Percentiles rank a stretch among this genome's conserved stretches.
These are phyloP conservation scores for Malthinus seriepunctatus DNA, from an alignment of 2,888 invertebrate genomes.

Conservation along the genomic window DNA sequence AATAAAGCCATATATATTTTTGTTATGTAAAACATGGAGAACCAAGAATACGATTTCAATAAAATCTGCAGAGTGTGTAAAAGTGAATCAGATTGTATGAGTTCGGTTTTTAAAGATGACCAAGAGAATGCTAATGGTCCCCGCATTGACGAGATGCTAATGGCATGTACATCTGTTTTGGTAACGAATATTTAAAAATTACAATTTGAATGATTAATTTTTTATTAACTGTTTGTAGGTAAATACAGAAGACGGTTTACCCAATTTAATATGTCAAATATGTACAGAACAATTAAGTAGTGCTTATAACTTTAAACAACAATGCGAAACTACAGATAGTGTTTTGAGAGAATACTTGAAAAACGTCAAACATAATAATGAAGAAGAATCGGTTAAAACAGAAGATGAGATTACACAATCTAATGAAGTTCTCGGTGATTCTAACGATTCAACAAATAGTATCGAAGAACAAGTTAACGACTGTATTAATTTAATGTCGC, in stretches of 20 bases:
- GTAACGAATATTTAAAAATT: constrained; percentile 38
- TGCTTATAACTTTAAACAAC: constrained; percentile 50
- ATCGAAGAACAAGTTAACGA: constrained; percentile 1
- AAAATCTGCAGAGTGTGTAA: constrained; percentile 53
- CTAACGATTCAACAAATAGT: not conserved
- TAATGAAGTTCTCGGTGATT: not conserved
- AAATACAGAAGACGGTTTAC: constrained; percentile 49
- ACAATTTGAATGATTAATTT: constrained; percentile 1
- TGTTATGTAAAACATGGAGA: constrained; percentile 42
- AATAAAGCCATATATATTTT: not conserved
- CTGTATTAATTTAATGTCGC: not conserved
- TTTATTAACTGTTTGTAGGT: constrained; percentile 44
- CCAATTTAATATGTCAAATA: constrained; percentile 48
- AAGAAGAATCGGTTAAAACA: constrained; percentile 21
- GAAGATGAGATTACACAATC: not conserved
- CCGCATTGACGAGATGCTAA: constrained; percentile 57
- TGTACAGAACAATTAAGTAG: constrained; percentile 48
- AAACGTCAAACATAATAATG: constrained; percentile 35
- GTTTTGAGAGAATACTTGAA: constrained; percentile 47
- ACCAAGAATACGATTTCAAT: constrained; percentile 44
- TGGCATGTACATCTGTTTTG: constrained; percentile 54
- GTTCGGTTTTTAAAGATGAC: constrained; percentile 47
- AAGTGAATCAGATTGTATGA: constrained; percentile 47
- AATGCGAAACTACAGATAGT: constrained; percentile 48
- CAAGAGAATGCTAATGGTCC: constrained; percentile 47